Conservation (phyloP, 2,888 invertebrate species). For the Folsomia candida region DNA sequence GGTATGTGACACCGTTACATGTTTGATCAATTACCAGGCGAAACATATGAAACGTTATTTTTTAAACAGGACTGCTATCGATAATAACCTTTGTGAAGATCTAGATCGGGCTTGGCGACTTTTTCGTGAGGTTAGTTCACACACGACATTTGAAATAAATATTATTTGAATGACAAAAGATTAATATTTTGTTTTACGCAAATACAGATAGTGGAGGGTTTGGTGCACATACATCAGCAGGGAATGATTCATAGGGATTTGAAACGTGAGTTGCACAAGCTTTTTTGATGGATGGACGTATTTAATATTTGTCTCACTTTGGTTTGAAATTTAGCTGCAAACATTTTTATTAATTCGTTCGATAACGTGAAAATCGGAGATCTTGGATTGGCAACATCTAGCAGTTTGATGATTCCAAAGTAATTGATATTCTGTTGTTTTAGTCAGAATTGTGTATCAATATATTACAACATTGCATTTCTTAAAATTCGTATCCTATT, state of each 20-base stretch:
- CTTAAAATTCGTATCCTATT: too few species aligned
- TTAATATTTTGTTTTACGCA: too few species aligned
- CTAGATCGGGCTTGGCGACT: conserved; percentile 81
- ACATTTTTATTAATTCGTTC: conserved; percentile 90
- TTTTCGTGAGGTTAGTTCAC: conserved; percentile 90
- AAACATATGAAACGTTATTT: background rate
- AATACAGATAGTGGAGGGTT: conserved; percentile 86
- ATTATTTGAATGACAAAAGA: too few species aligned
- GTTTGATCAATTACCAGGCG: background rate
- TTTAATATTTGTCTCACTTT: background rate
- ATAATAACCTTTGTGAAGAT: conserved; percentile 73
- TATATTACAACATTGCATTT: too few species aligned
- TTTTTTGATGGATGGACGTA: background rate
- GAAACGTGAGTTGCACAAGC: conserved; percentile 33
- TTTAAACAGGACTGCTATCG: conserved; percentile 74
- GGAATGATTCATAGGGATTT: conserved; percentile 59
- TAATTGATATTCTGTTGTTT: too few species aligned
- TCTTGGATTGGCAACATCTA: conserved; percentile 91
- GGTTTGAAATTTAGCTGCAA: conserved; percentile 59
- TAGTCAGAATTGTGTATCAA: too few species aligned
- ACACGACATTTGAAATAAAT: too few species aligned
- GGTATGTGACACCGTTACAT: conserved; percentile 53
- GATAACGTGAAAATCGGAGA: conserved; percentile 98
- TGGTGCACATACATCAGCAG: conserved; percentile 88
- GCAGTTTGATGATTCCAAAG: conserved; percentile 60